Base-by-base conservation (phyloP, 1,140 invertebrate genomes). In the Trachelipus rathkii region DNA sequence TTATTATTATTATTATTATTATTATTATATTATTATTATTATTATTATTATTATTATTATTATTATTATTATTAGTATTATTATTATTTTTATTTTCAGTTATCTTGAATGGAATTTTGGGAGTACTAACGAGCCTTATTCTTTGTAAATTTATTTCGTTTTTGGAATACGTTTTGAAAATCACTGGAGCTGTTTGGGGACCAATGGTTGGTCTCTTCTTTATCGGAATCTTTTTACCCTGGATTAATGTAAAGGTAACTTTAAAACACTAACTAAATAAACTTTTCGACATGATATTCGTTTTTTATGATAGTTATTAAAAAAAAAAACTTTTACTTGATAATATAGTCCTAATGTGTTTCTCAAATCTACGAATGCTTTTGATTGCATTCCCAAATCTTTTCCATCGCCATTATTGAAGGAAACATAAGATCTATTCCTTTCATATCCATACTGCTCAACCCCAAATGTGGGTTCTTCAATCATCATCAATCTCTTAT, bases 131-230 rank as follows among this genome's bases (percentile, higher is more conserved):
- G 77, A 77, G 77, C 45, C 68, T 81, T 11, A 69, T 73, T 0
- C 74, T 77, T 44, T 77, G 77, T 13, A 76, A 76, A 66, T 73
- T 74, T 43, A 23, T 67, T 8, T 78, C 79, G 21, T 81, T 81
- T 77, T 71, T 81, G 21, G 45, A 45, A 10, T 46, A 72, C n/a
- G 71, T 81, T n/a, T 69, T 78, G 19, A 71, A 75, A 13, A 76
- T 81, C 53, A 78, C 75, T 50, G 79, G 79, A 8, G 79, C 79
- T 11, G 75, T 81, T 23, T 77, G 76, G 5, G 79, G 79, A 23
- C 79, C 79, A 15, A 75, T 78, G 67, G 78, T 81, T 24, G 79
- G 79, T 43, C 77, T 81, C n/a, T 81, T 81, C 75, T 44, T 81
- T 15, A 53, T 72, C 1, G 79, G 74, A n/a, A 66, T 81, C 50